Evolutionary conservation across 1,140 invertebrate species (phyloP), one percentile per base, ranked within the genome.

Genomic region (Drepana arcuata): DNA sequence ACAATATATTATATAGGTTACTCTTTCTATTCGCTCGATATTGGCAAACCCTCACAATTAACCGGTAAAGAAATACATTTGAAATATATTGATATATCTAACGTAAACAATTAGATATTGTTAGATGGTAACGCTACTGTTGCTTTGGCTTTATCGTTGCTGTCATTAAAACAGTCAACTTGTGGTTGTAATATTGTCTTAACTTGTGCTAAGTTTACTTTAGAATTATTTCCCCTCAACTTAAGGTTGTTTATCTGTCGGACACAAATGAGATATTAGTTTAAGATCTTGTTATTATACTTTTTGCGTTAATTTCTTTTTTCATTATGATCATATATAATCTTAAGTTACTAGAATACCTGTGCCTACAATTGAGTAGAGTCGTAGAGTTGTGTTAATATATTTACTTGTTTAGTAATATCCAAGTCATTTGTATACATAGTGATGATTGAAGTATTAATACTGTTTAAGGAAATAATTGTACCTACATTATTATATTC

Each of bases 11-110:
- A 37, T 41, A 30, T 42, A 47, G 41, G 44, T 49, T 39, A 48
- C 44, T 62, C 54, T 60, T 59, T 56, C 54, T 43, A 61, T 53
- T 66, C 45, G 45, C 51, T 65, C 43, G 68, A 70, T 73, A 78
- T 79, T 82, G 78, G 78, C 78, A 82, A 82, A 82, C 78, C 72
- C 33, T 59, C 71, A 79, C 78, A 71, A 72, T 72, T 42, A 61
- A 70, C 53, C 40, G 40, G 51, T 44, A 45, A 46, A 48, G 44
- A 27, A 21, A 48, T n/a, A n/a, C n/a, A n/a, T n/a, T n/a, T n/a
- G n/a, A n/a, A n/a, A n/a, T n/a, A n/a, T n/a, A n/a, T n/a, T n/a
- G n/a, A n/a, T n/a, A n/a, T n/a, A n/a, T n/a, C n/a, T n/a, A n/a
- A n/a, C n/a, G n/a, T n/a, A n/a, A 35, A 39, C 34, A 31, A 48